Conservation (phyloP, 1,140 invertebrate species). For the Tetramorium simillimum region DNA sequence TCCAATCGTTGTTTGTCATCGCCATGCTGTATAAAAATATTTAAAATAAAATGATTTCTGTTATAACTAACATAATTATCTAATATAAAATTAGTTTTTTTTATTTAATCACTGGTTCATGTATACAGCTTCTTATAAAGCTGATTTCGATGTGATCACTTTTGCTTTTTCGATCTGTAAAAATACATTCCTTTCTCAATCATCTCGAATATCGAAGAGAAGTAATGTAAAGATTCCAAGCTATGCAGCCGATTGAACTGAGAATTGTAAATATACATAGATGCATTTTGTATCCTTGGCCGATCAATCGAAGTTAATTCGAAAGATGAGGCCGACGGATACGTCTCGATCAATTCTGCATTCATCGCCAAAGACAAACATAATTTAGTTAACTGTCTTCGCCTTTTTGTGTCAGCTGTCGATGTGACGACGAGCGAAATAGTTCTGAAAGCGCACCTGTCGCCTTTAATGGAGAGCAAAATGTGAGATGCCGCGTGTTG, state of each 20-base stretch:
- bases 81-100: not conserved
- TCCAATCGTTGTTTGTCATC: not conserved
- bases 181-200: not conserved
- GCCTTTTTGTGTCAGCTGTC: not conserved
- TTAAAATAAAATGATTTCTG: not conserved
- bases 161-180: not conserved
- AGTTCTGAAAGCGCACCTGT: constrained; percentile 20
- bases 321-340: not conserved
- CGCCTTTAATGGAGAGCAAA: constrained; percentile 10
- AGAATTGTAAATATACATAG: not conserved
- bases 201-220: not conserved
- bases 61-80: not conserved
- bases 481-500: not conserved
- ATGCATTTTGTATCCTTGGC: not conserved
- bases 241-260: not conserved
- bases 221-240: not conserved
- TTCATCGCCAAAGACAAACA: constrained; percentile 12
- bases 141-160: not conserved
- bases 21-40: not conserved
- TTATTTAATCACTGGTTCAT: not conserved
- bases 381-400: constrained; percentile 13
- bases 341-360: not conserved
- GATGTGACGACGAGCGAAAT: constrained; percentile 31
- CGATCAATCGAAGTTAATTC: not conserved
- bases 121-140: not conserved